Base-by-base conservation (phyloP, 2,797 vertebrate species). In the Masticophis lateralis region DNA sequence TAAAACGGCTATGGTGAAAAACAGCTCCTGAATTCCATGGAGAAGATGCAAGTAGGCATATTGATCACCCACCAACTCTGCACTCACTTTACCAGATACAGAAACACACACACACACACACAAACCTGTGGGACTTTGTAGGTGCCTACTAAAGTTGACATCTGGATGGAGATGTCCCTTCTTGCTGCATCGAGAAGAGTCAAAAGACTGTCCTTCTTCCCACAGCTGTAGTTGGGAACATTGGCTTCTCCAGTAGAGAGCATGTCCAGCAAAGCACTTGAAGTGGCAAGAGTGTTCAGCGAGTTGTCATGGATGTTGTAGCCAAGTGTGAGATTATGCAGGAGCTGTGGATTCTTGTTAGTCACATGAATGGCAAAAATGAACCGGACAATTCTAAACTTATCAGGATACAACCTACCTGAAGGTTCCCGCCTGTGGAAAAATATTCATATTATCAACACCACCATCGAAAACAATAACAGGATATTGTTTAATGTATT, bases 361-460 rank as follows among this genome's bases (percentile, higher is more conserved):
- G 28, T 28, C 28, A 6, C 0, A 0, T 66, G 63, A 66, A 66
- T n/a, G 63, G 63, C 63, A 66, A n/a, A 66, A 66, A 66, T n/a
- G 28, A 66, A 66, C 6, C 0, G 28, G 63, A n/a, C 28, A 2
- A 66, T n/a, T 66, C 28, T 66, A n/a, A n/a, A n/a, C 28, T 66
- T 14, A 66, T 14, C 28, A 66, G 0, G 0, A n/a, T 13, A 6
- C n/a, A 66, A 13, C 2, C 5, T n/a, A 14, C 63, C 28, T 2
- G 28, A 66, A 66, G 12, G 28, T 66, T 0, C 28, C 28, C 0
- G 14, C 27, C 63, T 66, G 5, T 14, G 14, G 63, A n/a, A n/a
- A 66, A 66, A 66, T n/a, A 61, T n/a, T n/a, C 63, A 66, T 0
- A 66, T n/a, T 66, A n/a, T 66, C 28, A n/a, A n/a, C 28, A 2